phyloP scores from a whole-genome alignment of 2,888 invertebrate species.

The Zygogramma bicolorata region DNA sequence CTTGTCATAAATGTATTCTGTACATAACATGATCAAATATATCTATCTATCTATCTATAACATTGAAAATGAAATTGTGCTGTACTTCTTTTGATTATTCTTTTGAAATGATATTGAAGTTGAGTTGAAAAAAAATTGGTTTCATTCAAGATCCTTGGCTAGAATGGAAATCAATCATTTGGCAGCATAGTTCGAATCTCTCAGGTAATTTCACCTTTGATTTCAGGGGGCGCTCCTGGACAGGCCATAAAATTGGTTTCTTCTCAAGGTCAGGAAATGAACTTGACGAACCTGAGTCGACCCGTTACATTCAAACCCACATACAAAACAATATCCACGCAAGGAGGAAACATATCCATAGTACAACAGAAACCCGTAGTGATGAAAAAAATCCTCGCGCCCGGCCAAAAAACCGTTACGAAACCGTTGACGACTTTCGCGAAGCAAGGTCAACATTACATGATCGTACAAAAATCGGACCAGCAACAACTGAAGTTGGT shows the following conservation, averaged over 20 bases:
- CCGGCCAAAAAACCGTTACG: slow-evolving; percentile 51
- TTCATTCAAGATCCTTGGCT: no score
- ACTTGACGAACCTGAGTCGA: slow-evolving; percentile 61
- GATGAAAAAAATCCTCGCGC: slow-evolving; percentile 62
- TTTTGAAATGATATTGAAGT: no score
- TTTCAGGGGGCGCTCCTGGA: slow-evolving; percentile 52
- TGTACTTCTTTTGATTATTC: no score
- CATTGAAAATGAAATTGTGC: no score
- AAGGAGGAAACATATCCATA: slow-evolving; percentile 51
- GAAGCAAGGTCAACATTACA: slow-evolving; percentile 56
- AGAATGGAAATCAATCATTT: no score
- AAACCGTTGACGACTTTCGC: slow-evolving; percentile 51
- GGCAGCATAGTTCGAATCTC: no score
- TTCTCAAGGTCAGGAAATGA: slow-evolving; percentile 62
- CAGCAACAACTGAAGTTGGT: no score
- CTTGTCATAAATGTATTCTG: no score
- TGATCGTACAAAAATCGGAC: slow-evolving; percentile 59
- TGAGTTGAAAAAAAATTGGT: no score
- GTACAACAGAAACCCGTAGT: slow-evolving; percentile 61
- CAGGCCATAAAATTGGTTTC: slow-evolving; percentile 65
- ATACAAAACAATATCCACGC: slow-evolving; percentile 54
- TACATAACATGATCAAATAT: no score
- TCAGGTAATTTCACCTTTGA: not conserved
- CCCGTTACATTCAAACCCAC: slow-evolving; percentile 61
- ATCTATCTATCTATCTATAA: no score